phyloP scores from a whole-genome alignment of 53 echinoderm and acorn worm genomes.

The Zoroaster sp. region DNA sequence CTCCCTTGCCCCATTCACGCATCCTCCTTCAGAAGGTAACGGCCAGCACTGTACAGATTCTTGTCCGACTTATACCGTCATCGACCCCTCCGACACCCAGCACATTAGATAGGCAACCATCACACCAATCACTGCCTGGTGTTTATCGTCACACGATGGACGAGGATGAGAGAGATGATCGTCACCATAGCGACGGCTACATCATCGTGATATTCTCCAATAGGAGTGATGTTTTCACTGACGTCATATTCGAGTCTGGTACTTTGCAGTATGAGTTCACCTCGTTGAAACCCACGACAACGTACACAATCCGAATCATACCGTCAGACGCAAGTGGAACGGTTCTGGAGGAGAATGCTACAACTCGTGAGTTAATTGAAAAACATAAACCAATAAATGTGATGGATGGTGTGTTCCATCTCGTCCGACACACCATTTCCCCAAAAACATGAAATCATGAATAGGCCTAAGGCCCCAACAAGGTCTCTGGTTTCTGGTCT shows the following conservation, averaged over 20 bases:
- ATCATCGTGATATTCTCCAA: conserved; percentile 68
- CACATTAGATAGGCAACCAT: not conserved
- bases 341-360: conserved; percentile 7
- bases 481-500: no score
- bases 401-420: no score
- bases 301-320: conserved; percentile 49
- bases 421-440: no score
- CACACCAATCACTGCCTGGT: not conserved
- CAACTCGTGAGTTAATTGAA: conserved; percentile 54
- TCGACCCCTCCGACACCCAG: not conserved
- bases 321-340: conserved; percentile 43
- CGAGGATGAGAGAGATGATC: conserved; percentile 45
- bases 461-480: no score
- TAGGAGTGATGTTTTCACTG: conserved; percentile 56
- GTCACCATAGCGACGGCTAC: conserved; percentile 52
- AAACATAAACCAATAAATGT: no score
- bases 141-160: not conserved
- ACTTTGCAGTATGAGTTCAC: conserved; percentile 49
- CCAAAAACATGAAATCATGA: no score
- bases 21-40: conserved; percentile 60
- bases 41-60: conserved; percentile 46
- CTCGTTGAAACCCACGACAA: conserved; percentile 22
- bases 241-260: conserved; percentile 67
- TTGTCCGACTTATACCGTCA: conserved; percentile 10
- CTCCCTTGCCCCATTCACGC: conserved; percentile 40